phyloP scores from a whole-genome alignment of 2,113 vertebrate genomes.

The Spilogale gracilis region DNA sequence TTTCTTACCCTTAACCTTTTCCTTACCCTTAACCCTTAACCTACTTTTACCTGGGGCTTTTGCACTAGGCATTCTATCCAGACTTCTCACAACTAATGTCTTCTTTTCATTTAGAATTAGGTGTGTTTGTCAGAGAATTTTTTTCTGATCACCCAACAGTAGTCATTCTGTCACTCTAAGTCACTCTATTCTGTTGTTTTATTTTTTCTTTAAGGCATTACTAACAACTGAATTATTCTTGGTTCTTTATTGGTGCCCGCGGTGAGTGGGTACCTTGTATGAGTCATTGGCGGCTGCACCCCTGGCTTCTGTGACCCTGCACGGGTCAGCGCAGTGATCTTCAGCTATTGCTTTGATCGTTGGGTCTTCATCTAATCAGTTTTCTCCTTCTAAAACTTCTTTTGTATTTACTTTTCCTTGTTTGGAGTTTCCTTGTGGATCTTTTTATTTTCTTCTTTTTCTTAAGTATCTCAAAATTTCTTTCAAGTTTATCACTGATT shows the following conservation, averaged over 20 bases:
- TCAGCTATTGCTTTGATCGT: not conserved
- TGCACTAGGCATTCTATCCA: not conserved
- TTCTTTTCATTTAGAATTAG: not conserved
- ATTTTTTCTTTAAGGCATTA: not conserved
- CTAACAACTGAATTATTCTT: constrained; percentile 32
- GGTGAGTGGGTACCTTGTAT: not conserved
- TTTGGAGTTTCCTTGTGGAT: not conserved
- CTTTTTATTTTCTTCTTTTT: constrained; percentile 24
- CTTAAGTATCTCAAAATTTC: not conserved
- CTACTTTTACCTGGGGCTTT: not conserved
- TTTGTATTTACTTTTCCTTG: not conserved
- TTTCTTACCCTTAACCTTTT: not conserved
- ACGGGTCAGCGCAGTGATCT: not conserved
- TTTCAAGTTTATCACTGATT: constrained; percentile 25
- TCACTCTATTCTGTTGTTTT: not conserved
- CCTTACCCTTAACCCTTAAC: not conserved
- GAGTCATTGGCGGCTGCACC: not conserved
- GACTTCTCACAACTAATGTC: not conserved
- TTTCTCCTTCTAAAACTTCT: not conserved
- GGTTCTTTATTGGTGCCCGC: not conserved
- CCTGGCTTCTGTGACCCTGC: not conserved
- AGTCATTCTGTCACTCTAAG: not conserved
- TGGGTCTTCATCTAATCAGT: not conserved
- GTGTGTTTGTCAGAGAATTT: not conserved
- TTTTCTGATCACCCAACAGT: not conserved